A percentile compares a stretch with the other conserved stretches of the same genome.
Conservation (phyloP, 2,113 vertebrate genomes). For the Passer domesticus region DNA sequence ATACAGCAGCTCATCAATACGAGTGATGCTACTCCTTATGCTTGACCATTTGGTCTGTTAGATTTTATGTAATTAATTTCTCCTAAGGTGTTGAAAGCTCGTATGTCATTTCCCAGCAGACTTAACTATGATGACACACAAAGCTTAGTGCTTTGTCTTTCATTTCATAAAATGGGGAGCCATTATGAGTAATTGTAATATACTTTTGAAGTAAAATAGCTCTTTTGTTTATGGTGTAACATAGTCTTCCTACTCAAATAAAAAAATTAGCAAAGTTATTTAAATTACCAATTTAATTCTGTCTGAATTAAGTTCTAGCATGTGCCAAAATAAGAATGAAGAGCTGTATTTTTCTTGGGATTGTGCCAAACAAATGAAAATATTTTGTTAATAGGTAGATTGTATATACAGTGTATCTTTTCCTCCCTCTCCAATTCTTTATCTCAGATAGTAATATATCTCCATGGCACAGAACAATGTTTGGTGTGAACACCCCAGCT, state of each 20-base stretch:
- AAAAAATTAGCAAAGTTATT: slow-evolving; percentile 34
- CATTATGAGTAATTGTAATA: slow-evolving; percentile 35
- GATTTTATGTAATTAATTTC: slow-evolving; percentile 47
- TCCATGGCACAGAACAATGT: not conserved
- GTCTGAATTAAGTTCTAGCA: not conserved
- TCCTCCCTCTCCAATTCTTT: not conserved
- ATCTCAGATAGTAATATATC: not conserved
- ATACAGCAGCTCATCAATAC: not conserved
- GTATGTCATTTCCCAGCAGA: slow-evolving; percentile 25
- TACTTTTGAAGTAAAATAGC: slow-evolving; percentile 43
- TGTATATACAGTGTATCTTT: not conserved
- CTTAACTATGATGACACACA: not conserved
- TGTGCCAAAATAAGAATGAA: not conserved
- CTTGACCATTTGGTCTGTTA: slow-evolving; percentile 66
- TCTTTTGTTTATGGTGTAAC: slow-evolving; percentile 28
- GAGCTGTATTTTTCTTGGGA: not conserved
- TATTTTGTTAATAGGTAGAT: not conserved
- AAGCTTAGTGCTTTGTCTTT: slow-evolving; percentile 12
- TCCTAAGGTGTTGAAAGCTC: slow-evolving; percentile 59
- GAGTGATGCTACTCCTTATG: slow-evolving; percentile 7
- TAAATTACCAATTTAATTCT: slow-evolving; percentile 27
- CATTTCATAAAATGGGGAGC: slow-evolving; percentile 29
- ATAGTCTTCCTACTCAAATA: slow-evolving; percentile 14
- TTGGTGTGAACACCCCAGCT: not conserved
- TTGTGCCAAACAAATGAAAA: not conserved